Conservation (phyloP, 2,888 invertebrate species). For the Harpagoxenus sublaevis region DNA sequence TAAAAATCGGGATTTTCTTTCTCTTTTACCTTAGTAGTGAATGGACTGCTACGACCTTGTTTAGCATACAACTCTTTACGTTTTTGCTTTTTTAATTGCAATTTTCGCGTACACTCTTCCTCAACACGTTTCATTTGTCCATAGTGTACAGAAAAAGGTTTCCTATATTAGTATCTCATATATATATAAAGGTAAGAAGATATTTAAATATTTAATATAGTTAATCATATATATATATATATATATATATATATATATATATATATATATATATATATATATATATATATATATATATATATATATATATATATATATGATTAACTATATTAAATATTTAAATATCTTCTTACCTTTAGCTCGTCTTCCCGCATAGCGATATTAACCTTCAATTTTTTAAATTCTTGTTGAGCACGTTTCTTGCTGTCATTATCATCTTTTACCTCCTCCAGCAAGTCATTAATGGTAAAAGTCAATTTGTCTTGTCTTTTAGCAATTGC, state of each 20-base stretch:
- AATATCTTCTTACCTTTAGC: slow-evolving; percentile 88
- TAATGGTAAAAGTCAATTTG: slow-evolving; percentile 97
- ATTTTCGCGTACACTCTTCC: slow-evolving; percentile 95
- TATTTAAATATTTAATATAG: slow-evolving; percentile 28
- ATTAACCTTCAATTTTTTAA: slow-evolving; percentile 94
- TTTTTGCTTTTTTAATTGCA: slow-evolving; percentile 97
- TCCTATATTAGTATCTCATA: slow-evolving; percentile 23
- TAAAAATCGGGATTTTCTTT: slow-evolving; percentile 22
- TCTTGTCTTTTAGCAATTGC: slow-evolving; percentile 96
- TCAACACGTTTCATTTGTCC: slow-evolving; percentile 97
- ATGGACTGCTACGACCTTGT: slow-evolving; percentile 98
- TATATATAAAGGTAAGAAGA: slow-evolving; percentile 61
- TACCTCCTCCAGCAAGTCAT: slow-evolving; percentile 98
- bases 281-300: too few species aligned
- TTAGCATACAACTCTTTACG: slow-evolving; percentile 99
- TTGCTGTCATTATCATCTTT: slow-evolving; percentile 96
- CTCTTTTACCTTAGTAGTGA: slow-evolving; percentile 89
- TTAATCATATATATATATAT: too few species aligned
- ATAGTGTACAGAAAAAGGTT: slow-evolving; percentile 88
- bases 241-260: too few species aligned
- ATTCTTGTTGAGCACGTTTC: slow-evolving; percentile 94
- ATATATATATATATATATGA: too few species aligned
- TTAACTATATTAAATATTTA: slow-evolving; percentile 26
- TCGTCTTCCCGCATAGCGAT: slow-evolving; percentile 96
- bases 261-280: too few species aligned